These are phyloP conservation scores for Drosophila miranda DNA, from an alignment of 1,140 invertebrate genomes.

Conservation along the genomic window DNA sequence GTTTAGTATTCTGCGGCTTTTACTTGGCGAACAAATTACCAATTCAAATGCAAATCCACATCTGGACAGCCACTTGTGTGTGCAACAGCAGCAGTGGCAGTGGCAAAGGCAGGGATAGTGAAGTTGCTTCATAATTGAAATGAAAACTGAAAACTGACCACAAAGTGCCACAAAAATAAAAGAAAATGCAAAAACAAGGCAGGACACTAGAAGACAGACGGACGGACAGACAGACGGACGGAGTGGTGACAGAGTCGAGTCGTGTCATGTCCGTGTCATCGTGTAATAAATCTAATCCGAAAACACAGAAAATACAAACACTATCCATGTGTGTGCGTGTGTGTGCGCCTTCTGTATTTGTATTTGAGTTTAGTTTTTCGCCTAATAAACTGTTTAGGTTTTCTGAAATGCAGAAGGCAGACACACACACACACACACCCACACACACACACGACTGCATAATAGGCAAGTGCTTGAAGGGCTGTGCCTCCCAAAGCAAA, in stretches of 20 bases:
- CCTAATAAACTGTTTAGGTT: conserved; percentile 62
- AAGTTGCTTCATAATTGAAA: conserved; percentile 12
- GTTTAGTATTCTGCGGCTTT: conserved; percentile 22
- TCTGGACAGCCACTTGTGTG: not conserved
- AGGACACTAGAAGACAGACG: not conserved
- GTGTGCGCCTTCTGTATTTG: not conserved
- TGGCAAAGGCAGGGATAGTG: not conserved
- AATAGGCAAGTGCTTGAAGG: conserved; percentile 52
- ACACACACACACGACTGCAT: conserved; percentile 40
- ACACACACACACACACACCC: conserved; percentile 30
- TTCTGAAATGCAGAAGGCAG: conserved; percentile 42
- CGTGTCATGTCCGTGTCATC: too few relatives aligned
- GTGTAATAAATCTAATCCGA: conserved; percentile 22
- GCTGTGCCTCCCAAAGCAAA: conserved; percentile 37
- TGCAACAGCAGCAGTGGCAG: not conserved
- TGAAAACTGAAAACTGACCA: conserved; percentile 19
- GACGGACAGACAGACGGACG: not conserved
- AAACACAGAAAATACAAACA: not conserved
- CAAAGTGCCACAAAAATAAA: conserved; percentile 15
- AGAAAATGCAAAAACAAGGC: not conserved
- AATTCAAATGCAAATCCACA: conserved; percentile 19
- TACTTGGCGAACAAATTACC: not conserved
- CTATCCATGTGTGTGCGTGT: not conserved
- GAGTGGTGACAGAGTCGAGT: too few relatives aligned
- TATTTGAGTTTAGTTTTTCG: conserved; percentile 30